Conservation (phyloP, 2,797 vertebrate genomes). For the Ataeniobius toweri region DNA sequence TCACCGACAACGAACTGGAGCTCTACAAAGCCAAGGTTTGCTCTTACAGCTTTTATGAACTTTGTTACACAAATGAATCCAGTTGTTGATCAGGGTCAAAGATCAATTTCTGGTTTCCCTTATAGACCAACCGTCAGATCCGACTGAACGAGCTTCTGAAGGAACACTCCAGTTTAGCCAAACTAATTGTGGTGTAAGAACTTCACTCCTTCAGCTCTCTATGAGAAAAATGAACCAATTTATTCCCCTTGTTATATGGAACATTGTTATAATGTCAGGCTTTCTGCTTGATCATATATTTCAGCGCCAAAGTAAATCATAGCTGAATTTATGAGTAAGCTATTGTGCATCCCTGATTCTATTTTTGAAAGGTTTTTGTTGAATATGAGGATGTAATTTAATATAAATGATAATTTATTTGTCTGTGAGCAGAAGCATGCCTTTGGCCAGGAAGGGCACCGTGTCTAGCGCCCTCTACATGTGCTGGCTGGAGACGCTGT, state of each 20-base stretch:
- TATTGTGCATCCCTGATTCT: not conserved
- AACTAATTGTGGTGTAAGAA: conserved; percentile 96
- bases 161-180: conserved; percentile 92
- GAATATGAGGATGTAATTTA: not conserved
- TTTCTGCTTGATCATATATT: not conserved
- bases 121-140: conserved; percentile 94
- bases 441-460: conserved; percentile 92
- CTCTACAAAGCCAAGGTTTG: conserved; percentile 94
- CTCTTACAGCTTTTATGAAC: not conserved
- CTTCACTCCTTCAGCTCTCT: not conserved
- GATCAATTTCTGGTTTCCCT: conserved; percentile 12
- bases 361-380: not conserved
- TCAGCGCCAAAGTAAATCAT: not conserved
- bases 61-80: no score
- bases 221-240: not conserved
- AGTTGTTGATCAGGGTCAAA: no score
- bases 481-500: conserved; percentile 94
- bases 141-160: conserved; percentile 94
- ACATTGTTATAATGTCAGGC: not conserved
- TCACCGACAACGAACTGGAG: conserved; percentile 97
- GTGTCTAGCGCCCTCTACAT: conserved; percentile 96
- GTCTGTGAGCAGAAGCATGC: conserved; percentile 86
- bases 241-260: not conserved
- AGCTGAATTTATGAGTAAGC: not conserved
- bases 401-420: rapidly evolving